phyloP scores from a whole-genome alignment of 2,797 vertebrate species.

The Sebastes cheni region DNA sequence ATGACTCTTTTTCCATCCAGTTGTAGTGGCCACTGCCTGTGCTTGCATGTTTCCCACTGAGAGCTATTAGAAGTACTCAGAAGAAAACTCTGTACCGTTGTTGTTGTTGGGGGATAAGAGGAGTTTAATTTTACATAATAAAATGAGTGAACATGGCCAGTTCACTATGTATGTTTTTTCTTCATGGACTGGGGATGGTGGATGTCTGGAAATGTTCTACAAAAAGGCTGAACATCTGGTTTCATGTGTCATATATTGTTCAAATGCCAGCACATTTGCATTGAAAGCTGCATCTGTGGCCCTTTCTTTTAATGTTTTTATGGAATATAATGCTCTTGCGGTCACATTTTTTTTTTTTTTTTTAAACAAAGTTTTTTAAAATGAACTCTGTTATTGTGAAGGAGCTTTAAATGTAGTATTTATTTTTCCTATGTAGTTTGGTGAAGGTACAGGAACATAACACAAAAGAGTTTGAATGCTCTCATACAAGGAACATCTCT shows the following conservation, averaged over 20 bases:
- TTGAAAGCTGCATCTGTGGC: too few relatives aligned
- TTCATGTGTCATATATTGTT: background rate
- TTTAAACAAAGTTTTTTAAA: background rate
- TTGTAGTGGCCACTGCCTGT: slow-evolving; percentile 43
- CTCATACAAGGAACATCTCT: background rate
- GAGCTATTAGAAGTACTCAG: slow-evolving; percentile 51
- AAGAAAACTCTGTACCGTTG: slow-evolving; percentile 2
- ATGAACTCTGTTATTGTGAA: background rate
- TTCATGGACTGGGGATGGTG: background rate
- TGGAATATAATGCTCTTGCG: background rate
- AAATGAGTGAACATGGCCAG: background rate
- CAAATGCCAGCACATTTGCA: background rate
- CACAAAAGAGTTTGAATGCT: background rate
- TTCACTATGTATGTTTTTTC: background rate
- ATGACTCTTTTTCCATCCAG: slow-evolving; percentile 35
- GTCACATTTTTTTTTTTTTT: background rate
- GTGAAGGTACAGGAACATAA: background rate
- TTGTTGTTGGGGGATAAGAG: background rate
- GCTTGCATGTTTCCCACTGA: slow-evolving; percentile 40
- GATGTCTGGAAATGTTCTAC: background rate
- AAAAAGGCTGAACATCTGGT: background rate
- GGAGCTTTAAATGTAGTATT: background rate
- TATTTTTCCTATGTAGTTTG: background rate
- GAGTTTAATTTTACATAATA: background rate
- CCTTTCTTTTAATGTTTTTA: background rate